Conservation (phyloP, 2,797 vertebrate genomes). For the Margarornis squamiger region DNA sequence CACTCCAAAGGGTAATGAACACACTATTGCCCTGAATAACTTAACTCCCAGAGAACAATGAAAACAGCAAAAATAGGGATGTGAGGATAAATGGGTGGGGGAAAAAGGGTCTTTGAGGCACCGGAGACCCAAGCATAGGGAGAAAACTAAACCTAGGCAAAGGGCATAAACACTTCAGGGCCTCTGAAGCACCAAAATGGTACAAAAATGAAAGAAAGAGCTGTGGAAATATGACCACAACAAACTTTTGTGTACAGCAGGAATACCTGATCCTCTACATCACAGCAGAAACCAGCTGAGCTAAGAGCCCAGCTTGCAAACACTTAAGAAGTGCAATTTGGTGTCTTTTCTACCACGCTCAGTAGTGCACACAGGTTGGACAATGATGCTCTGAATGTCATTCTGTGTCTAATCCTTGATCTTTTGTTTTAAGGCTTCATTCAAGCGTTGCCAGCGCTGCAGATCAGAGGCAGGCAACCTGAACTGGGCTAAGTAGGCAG, state of each 20-base stretch:
- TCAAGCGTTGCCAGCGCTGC: not conserved
- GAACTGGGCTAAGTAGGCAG: not conserved
- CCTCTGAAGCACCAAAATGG: not conserved
- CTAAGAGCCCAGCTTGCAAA: not conserved
- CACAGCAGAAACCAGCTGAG: not conserved
- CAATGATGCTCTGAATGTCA: not conserved
- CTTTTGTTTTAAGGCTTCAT: not conserved
- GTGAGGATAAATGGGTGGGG: not conserved
- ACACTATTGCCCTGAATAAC: not conserved
- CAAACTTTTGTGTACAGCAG: not conserved
- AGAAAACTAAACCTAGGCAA: not conserved
- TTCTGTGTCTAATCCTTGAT: not conserved
- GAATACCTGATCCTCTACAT: not conserved
- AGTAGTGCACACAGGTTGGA: not conserved
- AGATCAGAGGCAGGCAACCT: not conserved
- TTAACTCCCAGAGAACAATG: not conserved
- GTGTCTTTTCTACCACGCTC: not conserved
- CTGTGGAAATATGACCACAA: not conserved
- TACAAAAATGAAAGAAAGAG: not conserved
- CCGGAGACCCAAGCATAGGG: not conserved
- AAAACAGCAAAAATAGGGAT: not conserved
- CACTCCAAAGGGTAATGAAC: not conserved
- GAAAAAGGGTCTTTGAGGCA: not conserved
- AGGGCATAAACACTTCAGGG: not conserved
- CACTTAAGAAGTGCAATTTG: not conserved